These are phyloP conservation scores for Paracanthobrama guichenoti DNA, from an alignment of 2,113 vertebrate species.

Conservation along the genomic window DNA sequence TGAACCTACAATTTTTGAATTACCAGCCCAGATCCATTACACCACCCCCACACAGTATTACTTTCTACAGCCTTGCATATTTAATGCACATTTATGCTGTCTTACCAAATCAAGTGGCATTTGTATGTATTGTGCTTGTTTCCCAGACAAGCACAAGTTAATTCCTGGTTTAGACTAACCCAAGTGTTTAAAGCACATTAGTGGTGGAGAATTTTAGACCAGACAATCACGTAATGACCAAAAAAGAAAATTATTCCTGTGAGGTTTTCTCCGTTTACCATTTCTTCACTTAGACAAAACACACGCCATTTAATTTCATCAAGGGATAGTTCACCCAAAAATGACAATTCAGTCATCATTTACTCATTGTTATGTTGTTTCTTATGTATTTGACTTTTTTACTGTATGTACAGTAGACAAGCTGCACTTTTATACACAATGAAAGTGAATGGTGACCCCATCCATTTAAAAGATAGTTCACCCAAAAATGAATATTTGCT, in stretches of 20 bases:
- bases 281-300: constrained; percentile 20
- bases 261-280: constrained; percentile 10
- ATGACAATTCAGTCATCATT: neutral
- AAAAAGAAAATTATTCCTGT: constrained; percentile 12
- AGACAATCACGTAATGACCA: constrained; percentile 15
- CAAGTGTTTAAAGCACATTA: constrained; percentile 19
- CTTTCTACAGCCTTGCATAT: constrained; percentile 8
- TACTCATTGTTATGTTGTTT: neutral
- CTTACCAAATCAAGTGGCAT: constrained; percentile 4
- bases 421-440: neutral
- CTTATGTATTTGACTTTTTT: neutral
- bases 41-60: neutral
- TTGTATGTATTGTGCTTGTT: neutral
- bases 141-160: constrained; percentile 3
- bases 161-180: constrained; percentile 23
- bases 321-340: neutral
- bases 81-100: constrained; percentile 13
- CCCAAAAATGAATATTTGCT: too few relatives aligned
- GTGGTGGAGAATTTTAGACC: constrained; percentile 16
- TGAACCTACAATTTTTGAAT: neutral
- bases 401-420: neutral
- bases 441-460: neutral
- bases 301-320: neutral
- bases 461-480: neutral
- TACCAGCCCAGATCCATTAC: neutral